Evolutionary conservation across 2,797 vertebrate species (phyloP).

Genomic region (Pyrrhura leucotis): DNA sequence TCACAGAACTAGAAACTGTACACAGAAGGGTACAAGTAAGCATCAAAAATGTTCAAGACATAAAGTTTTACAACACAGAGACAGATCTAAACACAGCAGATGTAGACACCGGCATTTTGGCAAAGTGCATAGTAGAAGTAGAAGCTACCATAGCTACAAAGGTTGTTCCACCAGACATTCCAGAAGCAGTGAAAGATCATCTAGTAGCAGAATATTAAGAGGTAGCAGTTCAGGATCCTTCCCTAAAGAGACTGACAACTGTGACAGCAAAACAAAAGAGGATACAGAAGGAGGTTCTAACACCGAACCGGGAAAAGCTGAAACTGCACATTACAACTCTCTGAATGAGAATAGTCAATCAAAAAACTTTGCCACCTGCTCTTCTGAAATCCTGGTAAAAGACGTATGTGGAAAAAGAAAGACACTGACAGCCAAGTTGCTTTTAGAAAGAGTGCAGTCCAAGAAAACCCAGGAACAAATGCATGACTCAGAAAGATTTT

Average conservation of each 20-base stretch:
- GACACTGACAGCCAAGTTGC: slow-evolving; percentile 70
- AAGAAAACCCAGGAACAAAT: slow-evolving; percentile 66
- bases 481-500: slow-evolving; percentile 7
- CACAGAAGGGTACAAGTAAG: slow-evolving; percentile 46
- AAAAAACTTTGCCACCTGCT: not conserved
- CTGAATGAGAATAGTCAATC: slow-evolving; percentile 6
- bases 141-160: slow-evolving; percentile 35
- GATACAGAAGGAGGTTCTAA: not conserved
- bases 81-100: slow-evolving; percentile 58
- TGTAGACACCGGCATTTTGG: slow-evolving; percentile 6
- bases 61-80: slow-evolving; percentile 44
- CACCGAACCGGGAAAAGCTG: slow-evolving; percentile 13
- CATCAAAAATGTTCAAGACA: slow-evolving; percentile 51
- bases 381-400: slow-evolving; percentile 47
- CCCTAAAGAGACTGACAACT: slow-evolving; percentile 55
- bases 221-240: slow-evolving; percentile 24
- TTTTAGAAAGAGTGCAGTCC: slow-evolving; percentile 75
- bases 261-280: slow-evolving; percentile 35
- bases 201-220: slow-evolving; percentile 33
- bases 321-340: not conserved
- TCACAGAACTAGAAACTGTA: slow-evolving; percentile 47
- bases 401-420: slow-evolving; percentile 52
- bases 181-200: slow-evolving; percentile 39
- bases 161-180: slow-evolving; percentile 33
- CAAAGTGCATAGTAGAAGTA: not conserved